These are phyloP conservation scores for Heteropelma amictum DNA, from an alignment of 2,888 invertebrate genomes.

Conservation along the genomic window DNA sequence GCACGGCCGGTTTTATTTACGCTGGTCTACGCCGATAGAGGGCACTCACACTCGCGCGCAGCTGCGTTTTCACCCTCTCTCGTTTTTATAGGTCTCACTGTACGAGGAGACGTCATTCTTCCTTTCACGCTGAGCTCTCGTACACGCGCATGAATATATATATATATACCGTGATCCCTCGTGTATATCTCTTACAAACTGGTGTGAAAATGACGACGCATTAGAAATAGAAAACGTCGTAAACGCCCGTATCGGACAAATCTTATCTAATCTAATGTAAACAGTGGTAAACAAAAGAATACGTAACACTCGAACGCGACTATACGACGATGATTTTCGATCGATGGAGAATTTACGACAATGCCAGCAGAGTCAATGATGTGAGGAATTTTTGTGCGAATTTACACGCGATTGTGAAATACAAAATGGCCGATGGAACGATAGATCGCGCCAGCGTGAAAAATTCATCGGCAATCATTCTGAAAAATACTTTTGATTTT, in stretches of 20 bases:
- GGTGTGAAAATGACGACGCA: background rate
- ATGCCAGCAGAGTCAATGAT: no score
- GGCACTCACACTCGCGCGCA: background rate
- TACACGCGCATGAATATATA: no score
- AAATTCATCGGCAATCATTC: no score
- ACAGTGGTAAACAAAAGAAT: background rate
- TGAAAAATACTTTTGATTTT: no score
- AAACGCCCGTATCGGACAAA: background rate
- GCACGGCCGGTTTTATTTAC: slow-evolving; percentile 24
- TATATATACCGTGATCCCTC: background rate
- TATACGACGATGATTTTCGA: background rate
- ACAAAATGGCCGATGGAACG: no score
- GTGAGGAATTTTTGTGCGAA: no score
- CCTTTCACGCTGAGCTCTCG: no score
- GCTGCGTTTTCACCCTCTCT: slow-evolving; percentile 23
- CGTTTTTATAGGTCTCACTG: background rate
- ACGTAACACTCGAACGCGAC: background rate
- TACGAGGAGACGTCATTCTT: slow-evolving; percentile 22
- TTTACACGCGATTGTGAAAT: no score
- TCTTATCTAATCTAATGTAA: slow-evolving; percentile 12
- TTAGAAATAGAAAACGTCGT: slow-evolving; percentile 2
- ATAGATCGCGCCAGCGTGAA: no score
- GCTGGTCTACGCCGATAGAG: slow-evolving; percentile 18
- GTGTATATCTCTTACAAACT: background rate
- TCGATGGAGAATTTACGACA: background rate